Percentiles rank a stretch among this genome's conserved stretches.
These are phyloP conservation scores for Panonychus citri DNA, from an alignment of 1,140 invertebrate species.

Conservation along the genomic window DNA sequence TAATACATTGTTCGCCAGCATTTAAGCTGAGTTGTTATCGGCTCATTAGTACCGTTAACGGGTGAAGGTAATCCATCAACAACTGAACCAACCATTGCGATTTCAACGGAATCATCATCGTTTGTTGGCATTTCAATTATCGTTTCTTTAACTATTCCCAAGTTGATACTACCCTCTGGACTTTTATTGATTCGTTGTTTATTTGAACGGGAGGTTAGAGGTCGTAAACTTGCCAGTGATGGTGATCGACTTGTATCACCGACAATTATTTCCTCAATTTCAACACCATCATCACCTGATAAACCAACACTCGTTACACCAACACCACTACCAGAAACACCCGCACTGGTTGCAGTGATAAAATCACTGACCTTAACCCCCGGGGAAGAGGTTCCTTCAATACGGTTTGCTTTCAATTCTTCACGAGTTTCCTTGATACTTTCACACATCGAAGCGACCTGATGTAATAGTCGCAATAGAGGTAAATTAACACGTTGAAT, in stretches of 20 bases:
- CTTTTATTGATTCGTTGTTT: neutral
- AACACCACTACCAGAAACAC: too few relatives aligned
- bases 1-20: conserved; percentile 89
- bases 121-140: neutral
- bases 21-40: too few relatives aligned
- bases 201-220: too few relatives aligned
- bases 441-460: conserved; percentile 91
- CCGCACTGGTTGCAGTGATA: neutral
- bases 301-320: too few relatives aligned
- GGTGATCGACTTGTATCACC: neutral
- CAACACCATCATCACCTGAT: neutral
- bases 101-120: neutral
- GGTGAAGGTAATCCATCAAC: conserved; percentile 4
- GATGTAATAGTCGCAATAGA: conserved; percentile 65
- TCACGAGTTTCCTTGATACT: conserved; percentile 83
- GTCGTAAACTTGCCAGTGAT: neutral
- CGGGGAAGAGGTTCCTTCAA: neutral
- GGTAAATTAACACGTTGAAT: conserved; percentile 88
- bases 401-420: conserved; percentile 41
- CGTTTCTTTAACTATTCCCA: neutral
- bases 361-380: too few relatives aligned
- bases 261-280: too few relatives aligned
- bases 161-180: neutral
- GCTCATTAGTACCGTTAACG: too few relatives aligned
- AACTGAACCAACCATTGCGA: neutral